phyloP scores from a whole-genome alignment of 2,888 invertebrate genomes.

The Drosophila sordidula region DNA sequence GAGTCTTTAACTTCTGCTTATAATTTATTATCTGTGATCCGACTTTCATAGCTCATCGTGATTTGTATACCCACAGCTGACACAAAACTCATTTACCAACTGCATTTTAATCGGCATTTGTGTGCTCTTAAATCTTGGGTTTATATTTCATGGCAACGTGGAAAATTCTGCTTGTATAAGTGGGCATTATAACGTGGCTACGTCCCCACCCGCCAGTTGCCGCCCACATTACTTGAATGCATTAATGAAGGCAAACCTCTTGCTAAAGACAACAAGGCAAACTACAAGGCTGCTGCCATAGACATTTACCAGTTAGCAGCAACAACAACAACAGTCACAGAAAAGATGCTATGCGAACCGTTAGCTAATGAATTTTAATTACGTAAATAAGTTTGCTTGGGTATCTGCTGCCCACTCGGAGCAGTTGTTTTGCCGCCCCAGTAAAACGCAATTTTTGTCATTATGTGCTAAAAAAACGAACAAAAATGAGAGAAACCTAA shows the following conservation, averaged over 20 bases:
- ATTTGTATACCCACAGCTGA: neutral
- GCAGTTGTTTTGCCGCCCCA: slow-evolving; percentile 16
- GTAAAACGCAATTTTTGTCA: slow-evolving; percentile 9
- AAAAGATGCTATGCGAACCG: slow-evolving; percentile 2
- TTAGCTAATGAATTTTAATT: slow-evolving; percentile 72
- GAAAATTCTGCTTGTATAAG: slow-evolving; percentile 15
- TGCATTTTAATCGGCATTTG: slow-evolving; percentile 21
- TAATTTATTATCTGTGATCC: neutral
- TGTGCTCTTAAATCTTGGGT: neutral
- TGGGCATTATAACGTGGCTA: slow-evolving; percentile 1
- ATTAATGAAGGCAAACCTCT: slow-evolving; percentile 28
- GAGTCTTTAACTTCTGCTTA: too few species aligned
- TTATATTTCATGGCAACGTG: neutral
- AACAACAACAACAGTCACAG: slow-evolving; percentile 2
- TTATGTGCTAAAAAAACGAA: slow-evolving; percentile 1
- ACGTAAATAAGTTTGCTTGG: slow-evolving; percentile 50
- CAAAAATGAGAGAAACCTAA: neutral
- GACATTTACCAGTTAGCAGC: slow-evolving; percentile 17
- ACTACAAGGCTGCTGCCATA: slow-evolving; percentile 8
- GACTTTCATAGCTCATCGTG: neutral
- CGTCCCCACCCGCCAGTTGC: neutral
- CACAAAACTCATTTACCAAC: neutral
- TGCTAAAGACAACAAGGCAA: slow-evolving; percentile 15
- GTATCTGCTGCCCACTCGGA: slow-evolving; percentile 23
- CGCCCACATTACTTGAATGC: slow-evolving; percentile 27